These are phyloP conservation scores for Caenorhabditis panamensis DNA, from an alignment of 2,888 invertebrate genomes.

Conservation along the genomic window DNA sequence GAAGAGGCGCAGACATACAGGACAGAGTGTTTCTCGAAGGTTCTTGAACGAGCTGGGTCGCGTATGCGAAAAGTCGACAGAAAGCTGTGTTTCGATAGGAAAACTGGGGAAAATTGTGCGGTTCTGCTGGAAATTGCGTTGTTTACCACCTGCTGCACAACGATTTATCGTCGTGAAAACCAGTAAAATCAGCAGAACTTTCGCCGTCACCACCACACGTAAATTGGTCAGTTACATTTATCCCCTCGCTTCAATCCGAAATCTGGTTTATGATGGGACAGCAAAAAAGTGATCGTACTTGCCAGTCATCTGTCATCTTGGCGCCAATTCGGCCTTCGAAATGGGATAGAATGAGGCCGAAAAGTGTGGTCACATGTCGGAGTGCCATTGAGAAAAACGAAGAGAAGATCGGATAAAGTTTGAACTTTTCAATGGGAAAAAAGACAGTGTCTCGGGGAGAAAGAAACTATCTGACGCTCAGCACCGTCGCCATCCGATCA, in stretches of 20 bases:
- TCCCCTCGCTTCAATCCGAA: constrained; percentile 30
- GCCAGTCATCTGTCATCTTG: constrained; percentile 51
- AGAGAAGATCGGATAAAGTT: constrained; percentile 27
- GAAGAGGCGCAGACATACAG: constrained; percentile 35
- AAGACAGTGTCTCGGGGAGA: neutral
- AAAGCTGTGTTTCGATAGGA: constrained; percentile 8
- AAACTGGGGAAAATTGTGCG: neutral
- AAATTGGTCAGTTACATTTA: constrained; percentile 57
- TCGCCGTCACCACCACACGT: constrained; percentile 21
- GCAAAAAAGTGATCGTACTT: constrained; percentile 56
- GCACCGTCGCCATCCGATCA: constrained; percentile 31
- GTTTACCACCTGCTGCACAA: neutral
- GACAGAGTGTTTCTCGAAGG: constrained; percentile 20
- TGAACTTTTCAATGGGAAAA: constrained; percentile 27
- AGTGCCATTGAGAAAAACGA: constrained; percentile 14
- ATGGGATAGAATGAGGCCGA: neutral
- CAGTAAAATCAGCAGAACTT: constrained; percentile 19
- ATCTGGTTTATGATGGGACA: constrained; percentile 47
- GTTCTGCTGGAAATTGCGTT: neutral
- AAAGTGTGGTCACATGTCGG: constrained; percentile 43
- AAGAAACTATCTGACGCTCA: constrained; percentile 25
- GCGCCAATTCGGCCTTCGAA: constrained; percentile 52
- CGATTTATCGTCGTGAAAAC: constrained; percentile 19
- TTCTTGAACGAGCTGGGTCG: neutral
- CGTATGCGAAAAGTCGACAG: constrained; percentile 7